Base-by-base conservation (phyloP, 1,140 invertebrate species). In the Pseudomyrmex cubaensis region DNA sequence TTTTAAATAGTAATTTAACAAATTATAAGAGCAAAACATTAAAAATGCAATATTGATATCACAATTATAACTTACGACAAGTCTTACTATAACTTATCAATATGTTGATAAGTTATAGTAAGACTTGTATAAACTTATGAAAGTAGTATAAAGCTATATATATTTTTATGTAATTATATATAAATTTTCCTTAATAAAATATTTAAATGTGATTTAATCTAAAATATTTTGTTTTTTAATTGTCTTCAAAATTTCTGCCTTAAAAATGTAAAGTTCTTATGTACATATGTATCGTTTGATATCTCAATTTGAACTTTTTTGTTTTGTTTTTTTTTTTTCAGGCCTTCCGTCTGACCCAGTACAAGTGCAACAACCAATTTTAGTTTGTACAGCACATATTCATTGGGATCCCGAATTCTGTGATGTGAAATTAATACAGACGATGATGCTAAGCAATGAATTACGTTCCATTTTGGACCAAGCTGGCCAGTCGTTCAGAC, bases 341-440 rank as follows among this genome's bases (percentile, higher is more conserved):
- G 97, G 97, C 84, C 90, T 97, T 90, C 97, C 97, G 85, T 95
- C 96, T 46, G 97, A 98, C 90, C 95, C 96, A 69, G 95, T 95
- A 61, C 96, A 97, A 93, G 94, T 97, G 82, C 96, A 97, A 85
- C 98, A 98, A 92, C 97, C 97, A 35, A 95, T 99, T 78, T 95
- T 99, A 77, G 98, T 99, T 46, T 99, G 98, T 92, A 99, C 99
- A 4, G 99, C 99, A 52, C 99, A 99, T 94, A 99, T 99, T 83
- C 99, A 99, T 94, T 99, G 99, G 99, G 99, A 99, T 95, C 99
- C 99, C 1, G 99, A 99, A 95, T 99, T 97, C 93, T 99, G 98
- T 92, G 99, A 99, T 94, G 99, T 99, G n/a, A 99, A 99, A 95
- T 95, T 99, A 1, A 99, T 99, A 85, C 99, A 99, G 94, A 99